These are phyloP conservation scores for Cettia cetti DNA, from an alignment of 2,113 vertebrate species.

Conservation along the genomic window DNA sequence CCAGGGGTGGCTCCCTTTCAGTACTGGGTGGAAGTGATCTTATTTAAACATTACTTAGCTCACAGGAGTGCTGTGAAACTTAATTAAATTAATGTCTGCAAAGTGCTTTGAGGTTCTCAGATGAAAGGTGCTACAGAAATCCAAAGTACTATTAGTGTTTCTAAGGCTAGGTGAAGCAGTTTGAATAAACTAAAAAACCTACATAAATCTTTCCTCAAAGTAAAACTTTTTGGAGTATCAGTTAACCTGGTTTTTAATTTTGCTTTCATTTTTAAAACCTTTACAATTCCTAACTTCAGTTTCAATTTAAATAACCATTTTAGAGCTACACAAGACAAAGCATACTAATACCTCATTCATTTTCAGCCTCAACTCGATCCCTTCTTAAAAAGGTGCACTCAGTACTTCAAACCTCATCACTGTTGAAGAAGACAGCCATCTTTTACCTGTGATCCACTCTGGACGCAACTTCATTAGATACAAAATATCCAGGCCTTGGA, in stretches of 20 bases:
- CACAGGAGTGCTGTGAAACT: conserved; percentile 48
- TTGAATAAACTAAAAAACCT: conserved; percentile 17
- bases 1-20: conserved; percentile 34
- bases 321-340: neutral
- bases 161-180: conserved; percentile 14
- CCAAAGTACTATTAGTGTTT: conserved; percentile 22
- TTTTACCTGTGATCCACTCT: neutral
- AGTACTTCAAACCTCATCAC: neutral
- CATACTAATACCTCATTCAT: neutral
- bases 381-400: neutral
- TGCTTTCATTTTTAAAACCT: conserved; percentile 5
- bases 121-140: conserved; percentile 61
- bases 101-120: conserved; percentile 56
- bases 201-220: conserved; percentile 11
- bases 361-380: neutral
- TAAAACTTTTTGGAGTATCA: neutral
- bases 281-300: neutral
- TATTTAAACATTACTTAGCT: conserved; percentile 62
- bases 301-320: neutral
- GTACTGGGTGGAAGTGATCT: conserved; percentile 52
- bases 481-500: neutral
- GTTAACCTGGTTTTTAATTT: neutral
- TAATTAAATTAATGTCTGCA: conserved; percentile 63
- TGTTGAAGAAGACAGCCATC: neutral
- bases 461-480: neutral